These are phyloP conservation scores for Melitaea athalia DNA, from an alignment of 2,888 invertebrate genomes.

Conservation along the genomic window DNA sequence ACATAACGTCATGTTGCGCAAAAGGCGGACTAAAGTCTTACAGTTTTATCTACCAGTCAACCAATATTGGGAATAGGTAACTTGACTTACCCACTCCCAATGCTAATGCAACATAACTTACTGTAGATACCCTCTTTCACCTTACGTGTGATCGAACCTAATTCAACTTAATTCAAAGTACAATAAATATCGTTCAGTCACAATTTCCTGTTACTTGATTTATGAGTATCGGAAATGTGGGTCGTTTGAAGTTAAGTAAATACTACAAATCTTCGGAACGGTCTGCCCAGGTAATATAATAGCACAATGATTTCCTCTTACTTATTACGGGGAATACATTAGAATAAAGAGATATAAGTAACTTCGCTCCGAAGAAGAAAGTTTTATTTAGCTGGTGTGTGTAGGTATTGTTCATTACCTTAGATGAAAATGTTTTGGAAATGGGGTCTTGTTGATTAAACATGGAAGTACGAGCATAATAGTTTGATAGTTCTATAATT, in stretches of 20 bases:
- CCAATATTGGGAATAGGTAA: too few species aligned
- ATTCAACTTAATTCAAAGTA: background rate
- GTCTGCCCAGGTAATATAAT: slow-evolving; percentile 8
- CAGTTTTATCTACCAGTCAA: too few species aligned
- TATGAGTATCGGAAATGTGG: slow-evolving; percentile 8
- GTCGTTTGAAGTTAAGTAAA: slow-evolving; percentile 3
- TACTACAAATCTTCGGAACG: slow-evolving; percentile 7
- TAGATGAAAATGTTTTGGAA: slow-evolving; percentile 4
- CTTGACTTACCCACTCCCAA: too few species aligned
- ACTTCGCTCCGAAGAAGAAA: slow-evolving; percentile 21
- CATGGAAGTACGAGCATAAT: too few species aligned
- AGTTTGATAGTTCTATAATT: background rate
- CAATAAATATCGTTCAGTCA: background rate
- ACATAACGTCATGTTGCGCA: too few species aligned
- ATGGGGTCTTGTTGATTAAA: slow-evolving; percentile 1
- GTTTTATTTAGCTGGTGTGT: slow-evolving; percentile 25
- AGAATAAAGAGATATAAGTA: slow-evolving; percentile 16
- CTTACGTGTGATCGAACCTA: background rate
- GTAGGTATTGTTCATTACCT: slow-evolving; percentile 12
- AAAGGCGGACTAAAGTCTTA: too few species aligned
- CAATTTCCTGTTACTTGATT: background rate
- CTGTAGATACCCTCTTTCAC: too few species aligned
- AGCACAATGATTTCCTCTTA: slow-evolving; percentile 15
- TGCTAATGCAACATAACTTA: too few species aligned
- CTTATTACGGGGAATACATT: slow-evolving; percentile 19